A percentile compares a stretch with the other conserved stretches of the same genome.
These are phyloP conservation scores for Pomatostomus ruficeps DNA, from an alignment of 2,113 vertebrate genomes.

Conservation along the genomic window DNA sequence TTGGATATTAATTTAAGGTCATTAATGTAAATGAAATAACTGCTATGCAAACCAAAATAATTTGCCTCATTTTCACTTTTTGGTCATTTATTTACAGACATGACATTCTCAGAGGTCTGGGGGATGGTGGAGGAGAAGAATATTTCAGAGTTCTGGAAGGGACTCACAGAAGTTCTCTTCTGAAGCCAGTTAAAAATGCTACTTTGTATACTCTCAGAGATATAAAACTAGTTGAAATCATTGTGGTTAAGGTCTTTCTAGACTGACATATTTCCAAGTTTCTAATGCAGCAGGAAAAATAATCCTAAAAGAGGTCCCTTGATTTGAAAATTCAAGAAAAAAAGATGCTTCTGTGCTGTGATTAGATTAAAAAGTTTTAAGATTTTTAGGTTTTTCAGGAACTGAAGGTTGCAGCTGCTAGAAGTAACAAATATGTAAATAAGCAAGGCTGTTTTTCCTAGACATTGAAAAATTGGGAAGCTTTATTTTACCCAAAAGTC, in stretches of 20 bases:
- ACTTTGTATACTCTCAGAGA: neutral
- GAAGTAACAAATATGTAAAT: neutral
- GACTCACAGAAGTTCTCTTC: neutral
- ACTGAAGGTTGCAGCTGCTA: neutral
- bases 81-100: neutral
- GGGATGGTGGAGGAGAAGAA: neutral
- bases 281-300: neutral
- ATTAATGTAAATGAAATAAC: neutral
- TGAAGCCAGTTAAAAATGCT: neutral
- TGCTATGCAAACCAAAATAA: neutral
- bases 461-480: neutral
- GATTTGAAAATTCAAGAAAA: neutral
- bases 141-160: neutral
- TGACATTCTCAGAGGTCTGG: neutral
- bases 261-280: neutral
- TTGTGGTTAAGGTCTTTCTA: neutral
- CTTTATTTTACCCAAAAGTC: neutral
- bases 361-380: neutral
- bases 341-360: neutral
- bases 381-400: neutral
- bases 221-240: neutral
- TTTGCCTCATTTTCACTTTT: neutral
- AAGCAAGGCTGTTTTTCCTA: neutral
- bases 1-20: neutral
- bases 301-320: neutral